A percentile compares a stretch with the other conserved stretches of the same genome.
These are phyloP conservation scores for Tangachromis dhanisi DNA, from an alignment of 2,113 vertebrate species.

Conservation along the genomic window DNA sequence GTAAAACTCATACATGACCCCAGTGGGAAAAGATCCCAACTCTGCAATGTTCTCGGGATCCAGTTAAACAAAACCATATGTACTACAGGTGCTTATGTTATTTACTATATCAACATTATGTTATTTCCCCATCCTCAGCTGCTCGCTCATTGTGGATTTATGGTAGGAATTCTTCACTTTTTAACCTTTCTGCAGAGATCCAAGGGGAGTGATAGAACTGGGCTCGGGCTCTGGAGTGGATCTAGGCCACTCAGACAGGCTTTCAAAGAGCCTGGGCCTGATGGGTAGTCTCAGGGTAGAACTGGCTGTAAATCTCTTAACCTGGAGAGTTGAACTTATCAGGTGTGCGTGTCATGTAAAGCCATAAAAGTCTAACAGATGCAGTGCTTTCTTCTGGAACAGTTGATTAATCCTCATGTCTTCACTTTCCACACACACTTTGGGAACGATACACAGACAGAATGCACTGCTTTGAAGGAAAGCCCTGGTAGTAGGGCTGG, in stretches of 20 bases:
- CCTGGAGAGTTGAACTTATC: neutral
- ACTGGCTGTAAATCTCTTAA: neutral
- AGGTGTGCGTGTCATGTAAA: neutral
- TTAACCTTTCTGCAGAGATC: neutral
- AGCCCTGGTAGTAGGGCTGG: neutral
- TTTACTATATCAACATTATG: neutral
- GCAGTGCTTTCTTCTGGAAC: neutral
- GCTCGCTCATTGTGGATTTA: neutral
- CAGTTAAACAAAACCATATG: conserved; percentile 14
- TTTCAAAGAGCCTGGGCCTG: neutral
- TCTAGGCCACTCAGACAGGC: neutral
- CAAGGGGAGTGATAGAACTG: neutral
- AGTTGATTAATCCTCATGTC: neutral
- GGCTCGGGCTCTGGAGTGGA: neutral
- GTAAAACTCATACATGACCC: neutral
- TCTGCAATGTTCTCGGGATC: neutral
- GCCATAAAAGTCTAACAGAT: neutral
- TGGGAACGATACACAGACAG: neutral
- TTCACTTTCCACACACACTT: neutral
- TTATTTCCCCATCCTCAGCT: neutral
- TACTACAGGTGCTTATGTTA: neutral
- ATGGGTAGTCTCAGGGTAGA: neutral
- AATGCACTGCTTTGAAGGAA: neutral
- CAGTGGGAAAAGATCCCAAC: neutral
- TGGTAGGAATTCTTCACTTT: neutral